phyloP scores from a whole-genome alignment of 2,888 invertebrate species.

The Leptura quadrifasciata region DNA sequence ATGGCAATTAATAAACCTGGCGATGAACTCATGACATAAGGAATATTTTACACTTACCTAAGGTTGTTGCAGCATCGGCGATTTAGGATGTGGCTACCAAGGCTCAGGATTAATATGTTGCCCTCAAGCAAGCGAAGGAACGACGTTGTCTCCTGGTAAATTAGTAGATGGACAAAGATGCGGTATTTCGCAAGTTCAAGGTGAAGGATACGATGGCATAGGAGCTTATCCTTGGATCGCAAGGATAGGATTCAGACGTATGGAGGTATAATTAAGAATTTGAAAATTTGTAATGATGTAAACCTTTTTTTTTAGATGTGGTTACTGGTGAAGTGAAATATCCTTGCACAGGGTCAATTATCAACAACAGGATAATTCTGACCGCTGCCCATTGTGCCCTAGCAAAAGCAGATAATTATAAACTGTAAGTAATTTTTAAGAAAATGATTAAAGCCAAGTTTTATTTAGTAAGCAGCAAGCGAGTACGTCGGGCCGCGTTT shows the following conservation, averaged over 20 bases:
- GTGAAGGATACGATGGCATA: slow-evolving; percentile 79
- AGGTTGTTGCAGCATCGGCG: slow-evolving; percentile 73
- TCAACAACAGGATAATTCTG: slow-evolving; percentile 78
- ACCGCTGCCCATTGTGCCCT: slow-evolving; percentile 89
- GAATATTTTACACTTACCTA: neutral
- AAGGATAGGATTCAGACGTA: slow-evolving; percentile 85
- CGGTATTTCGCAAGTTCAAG: slow-evolving; percentile 81
- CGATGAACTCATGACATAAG: neutral
- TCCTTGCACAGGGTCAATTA: slow-evolving; percentile 86
- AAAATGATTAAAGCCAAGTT: too few species aligned
- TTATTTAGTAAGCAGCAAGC: too few species aligned
- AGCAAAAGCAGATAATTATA: slow-evolving; percentile 85
- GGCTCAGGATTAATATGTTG: slow-evolving; percentile 79
- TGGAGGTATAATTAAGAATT: slow-evolving; percentile 64
- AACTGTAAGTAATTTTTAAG: slow-evolving; percentile 79
- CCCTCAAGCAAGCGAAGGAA: slow-evolving; percentile 73
- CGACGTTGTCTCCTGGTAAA: slow-evolving; percentile 57
- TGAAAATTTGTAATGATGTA: neutral
- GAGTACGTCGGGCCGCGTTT: too few species aligned
- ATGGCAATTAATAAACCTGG: too few species aligned
- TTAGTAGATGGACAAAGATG: slow-evolving; percentile 75
- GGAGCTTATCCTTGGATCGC: slow-evolving; percentile 87
- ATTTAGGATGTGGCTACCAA: slow-evolving; percentile 78
- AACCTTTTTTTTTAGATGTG: slow-evolving; percentile 76
- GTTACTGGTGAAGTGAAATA: slow-evolving; percentile 82